A percentile compares a stretch with the other conserved stretches of the same genome.
Evolutionary conservation across 2,113 vertebrate species (phyloP).

Genomic region (Eira barbara): DNA sequence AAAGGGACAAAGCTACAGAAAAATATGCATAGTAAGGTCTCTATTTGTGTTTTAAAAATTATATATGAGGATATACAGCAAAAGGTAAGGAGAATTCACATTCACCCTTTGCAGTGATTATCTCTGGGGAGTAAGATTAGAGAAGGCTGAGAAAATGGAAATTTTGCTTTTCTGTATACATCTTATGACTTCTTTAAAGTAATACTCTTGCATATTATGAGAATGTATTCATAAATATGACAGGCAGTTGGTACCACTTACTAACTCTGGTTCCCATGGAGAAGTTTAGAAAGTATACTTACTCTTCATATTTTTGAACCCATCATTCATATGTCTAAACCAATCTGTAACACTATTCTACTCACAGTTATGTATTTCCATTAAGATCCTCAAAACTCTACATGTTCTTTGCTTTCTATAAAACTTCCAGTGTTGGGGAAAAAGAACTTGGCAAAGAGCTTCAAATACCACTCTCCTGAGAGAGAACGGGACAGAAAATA

Average conservation of each 20-base stretch:
- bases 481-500: background rate
- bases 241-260: background rate
- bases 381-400: background rate
- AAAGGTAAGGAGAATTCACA: background rate
- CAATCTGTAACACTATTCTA: background rate
- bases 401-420: background rate
- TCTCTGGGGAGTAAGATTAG: background rate
- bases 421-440: background rate
- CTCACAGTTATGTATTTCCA: background rate
- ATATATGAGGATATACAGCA: background rate
- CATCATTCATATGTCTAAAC: background rate
- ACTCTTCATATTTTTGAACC: background rate
- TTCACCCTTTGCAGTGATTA: background rate
- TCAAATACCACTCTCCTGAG: background rate
- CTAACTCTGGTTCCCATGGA: background rate
- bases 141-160: background rate
- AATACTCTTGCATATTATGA: background rate
- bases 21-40: background rate
- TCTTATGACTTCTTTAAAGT: background rate
- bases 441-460: background rate
- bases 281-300: background rate
- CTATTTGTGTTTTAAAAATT: background rate
- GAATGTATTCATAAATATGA: background rate
- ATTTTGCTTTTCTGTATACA: background rate
- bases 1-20: background rate